Evolutionary conservation across 2,113 vertebrate genomes (phyloP).

Genomic region (Clupea harengus): DNA sequence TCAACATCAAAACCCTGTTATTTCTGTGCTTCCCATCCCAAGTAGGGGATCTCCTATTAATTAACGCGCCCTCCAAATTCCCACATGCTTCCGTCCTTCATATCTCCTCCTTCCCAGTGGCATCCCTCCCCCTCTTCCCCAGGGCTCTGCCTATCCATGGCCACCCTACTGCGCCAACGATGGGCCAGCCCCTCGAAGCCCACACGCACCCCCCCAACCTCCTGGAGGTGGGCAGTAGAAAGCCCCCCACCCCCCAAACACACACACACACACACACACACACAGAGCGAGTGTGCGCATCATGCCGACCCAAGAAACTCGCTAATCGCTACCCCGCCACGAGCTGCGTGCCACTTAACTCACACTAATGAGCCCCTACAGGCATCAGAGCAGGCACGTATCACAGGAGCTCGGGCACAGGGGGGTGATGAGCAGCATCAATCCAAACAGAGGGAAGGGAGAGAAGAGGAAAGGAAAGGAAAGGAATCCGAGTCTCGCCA

Average conservation of each 20-base stretch:
- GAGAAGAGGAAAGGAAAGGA: not conserved
- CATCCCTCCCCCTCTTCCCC: no score
- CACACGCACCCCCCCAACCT: not conserved
- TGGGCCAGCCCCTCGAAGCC: no score
- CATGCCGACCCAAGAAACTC: slow-evolving; percentile 37
- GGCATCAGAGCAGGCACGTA: not conserved
- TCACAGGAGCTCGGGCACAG: not conserved
- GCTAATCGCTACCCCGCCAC: slow-evolving; percentile 16
- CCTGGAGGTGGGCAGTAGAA: no score
- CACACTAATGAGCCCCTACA: slow-evolving; percentile 28
- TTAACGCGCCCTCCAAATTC: no score
- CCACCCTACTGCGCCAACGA: no score
- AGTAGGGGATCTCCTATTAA: no score
- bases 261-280: not conserved
- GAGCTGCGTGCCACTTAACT: slow-evolving; percentile 21
- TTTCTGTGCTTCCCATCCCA: no score
- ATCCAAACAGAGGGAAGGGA: not conserved
- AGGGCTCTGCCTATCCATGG: no score
- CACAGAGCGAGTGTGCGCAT: slow-evolving; percentile 36
- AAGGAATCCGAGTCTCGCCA: not conserved
- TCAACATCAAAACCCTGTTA: no score
- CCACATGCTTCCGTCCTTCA: no score
- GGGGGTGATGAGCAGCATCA: slow-evolving; percentile 7
- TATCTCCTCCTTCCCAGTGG: no score
- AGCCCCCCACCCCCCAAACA: slow-evolving; percentile 21